phyloP scores from a whole-genome alignment of 2,797 vertebrate genomes.

The Chloroceryle inda region DNA sequence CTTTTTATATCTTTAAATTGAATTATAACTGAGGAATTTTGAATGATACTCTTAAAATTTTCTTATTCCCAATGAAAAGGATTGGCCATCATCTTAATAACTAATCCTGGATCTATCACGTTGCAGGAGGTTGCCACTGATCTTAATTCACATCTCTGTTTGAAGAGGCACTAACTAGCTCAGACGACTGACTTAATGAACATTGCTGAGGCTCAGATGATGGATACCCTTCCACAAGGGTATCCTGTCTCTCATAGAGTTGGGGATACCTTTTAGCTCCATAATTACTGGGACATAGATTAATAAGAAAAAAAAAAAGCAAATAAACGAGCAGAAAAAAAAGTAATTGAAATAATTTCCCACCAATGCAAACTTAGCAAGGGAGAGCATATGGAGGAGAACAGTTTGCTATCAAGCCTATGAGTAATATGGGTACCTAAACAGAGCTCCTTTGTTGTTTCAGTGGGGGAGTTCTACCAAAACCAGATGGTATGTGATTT shows the following conservation, averaged over 20 bases:
- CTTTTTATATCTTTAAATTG: conserved; percentile 10
- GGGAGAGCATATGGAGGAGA: not conserved
- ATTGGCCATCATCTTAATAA: conserved; percentile 8
- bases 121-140: not conserved
- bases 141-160: not conserved
- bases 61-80: not conserved
- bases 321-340: conserved; percentile 14
- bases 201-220: not conserved
- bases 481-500: not conserved
- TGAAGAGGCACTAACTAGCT: not conserved
- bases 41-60: not conserved
- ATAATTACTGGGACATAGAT: not conserved
- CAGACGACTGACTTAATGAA: not conserved
- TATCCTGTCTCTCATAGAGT: not conserved
- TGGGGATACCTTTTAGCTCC: not conserved
- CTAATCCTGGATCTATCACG: conserved; percentile 13
- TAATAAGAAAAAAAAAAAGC: not conserved
- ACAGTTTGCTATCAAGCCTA: not conserved
- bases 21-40: conserved; percentile 4
- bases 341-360: not conserved
- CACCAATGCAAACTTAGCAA: not conserved
- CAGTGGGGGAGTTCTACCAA: not conserved
- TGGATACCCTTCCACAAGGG: not conserved
- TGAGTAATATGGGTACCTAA: not conserved
- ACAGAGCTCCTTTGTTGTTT: not conserved